Evolutionary conservation across 2,797 vertebrate species (phyloP).

Genomic region (Ceyx erithaca): DNA sequence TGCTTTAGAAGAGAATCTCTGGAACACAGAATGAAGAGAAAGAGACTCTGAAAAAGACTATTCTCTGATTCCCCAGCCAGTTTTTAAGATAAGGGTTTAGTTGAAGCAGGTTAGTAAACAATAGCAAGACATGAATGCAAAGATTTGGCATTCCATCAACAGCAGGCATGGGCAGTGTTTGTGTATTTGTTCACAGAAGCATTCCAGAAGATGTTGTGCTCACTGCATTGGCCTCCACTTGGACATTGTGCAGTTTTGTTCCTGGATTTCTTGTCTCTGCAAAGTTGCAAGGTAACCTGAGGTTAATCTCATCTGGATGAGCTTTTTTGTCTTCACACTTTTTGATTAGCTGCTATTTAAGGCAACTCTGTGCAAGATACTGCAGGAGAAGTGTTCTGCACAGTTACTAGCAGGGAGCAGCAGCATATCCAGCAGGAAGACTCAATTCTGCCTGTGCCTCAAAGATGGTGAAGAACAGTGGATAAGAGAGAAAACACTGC

Average conservation of each 20-base stretch:
- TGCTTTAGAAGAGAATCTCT: not conserved
- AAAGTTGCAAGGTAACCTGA: not conserved
- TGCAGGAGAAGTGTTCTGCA: not conserved
- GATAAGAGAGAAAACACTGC: not conserved
- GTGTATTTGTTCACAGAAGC: not conserved
- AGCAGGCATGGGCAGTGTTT: not conserved
- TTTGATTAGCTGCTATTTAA: not conserved
- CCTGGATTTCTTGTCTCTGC: not conserved
- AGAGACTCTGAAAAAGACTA: not conserved
- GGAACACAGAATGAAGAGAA: not conserved
- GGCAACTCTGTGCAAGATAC: not conserved
- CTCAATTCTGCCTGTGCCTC: not conserved
- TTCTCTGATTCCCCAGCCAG: not conserved
- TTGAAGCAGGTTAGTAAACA: not conserved
- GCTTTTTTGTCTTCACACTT: not conserved
- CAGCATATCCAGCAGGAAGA: not conserved
- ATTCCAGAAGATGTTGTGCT: not conserved
- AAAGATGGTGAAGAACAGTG: not conserved
- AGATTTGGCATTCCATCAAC: not conserved
- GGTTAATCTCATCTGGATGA: not conserved
- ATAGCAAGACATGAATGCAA: not conserved
- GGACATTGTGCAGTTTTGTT: not conserved
- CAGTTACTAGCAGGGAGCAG: not conserved
- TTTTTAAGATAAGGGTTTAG: not conserved
- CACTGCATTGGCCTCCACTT: not conserved